Conservation (phyloP, 1,140 invertebrate genomes). For the Sycobia sp. region DNA sequence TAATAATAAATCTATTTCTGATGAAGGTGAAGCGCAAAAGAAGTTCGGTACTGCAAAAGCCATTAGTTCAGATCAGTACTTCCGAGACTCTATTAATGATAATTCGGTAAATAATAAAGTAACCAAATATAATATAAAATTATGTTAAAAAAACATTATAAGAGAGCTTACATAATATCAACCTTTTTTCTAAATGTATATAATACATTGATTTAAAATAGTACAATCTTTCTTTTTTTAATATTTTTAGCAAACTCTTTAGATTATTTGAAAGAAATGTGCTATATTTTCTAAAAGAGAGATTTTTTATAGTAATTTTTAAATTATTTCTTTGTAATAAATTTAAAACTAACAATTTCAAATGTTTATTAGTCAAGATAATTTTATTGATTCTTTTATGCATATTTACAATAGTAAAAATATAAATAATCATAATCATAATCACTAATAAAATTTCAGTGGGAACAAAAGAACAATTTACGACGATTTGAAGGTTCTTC, state of each 20-base stretch:
- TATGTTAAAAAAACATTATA: no score
- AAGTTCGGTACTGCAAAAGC: conserved; percentile 97
- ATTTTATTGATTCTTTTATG: not conserved
- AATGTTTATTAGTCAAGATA: not conserved
- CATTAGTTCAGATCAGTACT: conserved; percentile 97
- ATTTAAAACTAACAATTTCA: conserved; percentile 12
- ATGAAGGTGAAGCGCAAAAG: conserved; percentile 78
- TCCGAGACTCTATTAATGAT: conserved; percentile 71
- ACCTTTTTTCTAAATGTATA: no score
- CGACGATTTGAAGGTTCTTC: conserved; percentile 85
- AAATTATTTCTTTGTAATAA: no score
- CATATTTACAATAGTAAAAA: conserved; percentile 17
- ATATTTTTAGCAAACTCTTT: no score
- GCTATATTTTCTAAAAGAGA: not conserved
- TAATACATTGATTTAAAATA: no score
- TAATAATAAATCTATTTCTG: conserved; percentile 2
- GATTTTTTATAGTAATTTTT: not conserved
- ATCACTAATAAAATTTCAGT: conserved; percentile 50
- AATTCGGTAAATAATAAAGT: conserved; percentile 65
- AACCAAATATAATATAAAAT: no score
- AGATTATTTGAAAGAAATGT: no score
- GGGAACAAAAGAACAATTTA: conserved; percentile 71
- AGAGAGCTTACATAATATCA: no score
- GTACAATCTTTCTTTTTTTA: no score
- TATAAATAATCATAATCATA: not conserved